Evolutionary conservation across 2,888 invertebrate genomes (phyloP), one percentile per base, ranked within the genome.

Genomic region (Chymomyza procnemis): DNA sequence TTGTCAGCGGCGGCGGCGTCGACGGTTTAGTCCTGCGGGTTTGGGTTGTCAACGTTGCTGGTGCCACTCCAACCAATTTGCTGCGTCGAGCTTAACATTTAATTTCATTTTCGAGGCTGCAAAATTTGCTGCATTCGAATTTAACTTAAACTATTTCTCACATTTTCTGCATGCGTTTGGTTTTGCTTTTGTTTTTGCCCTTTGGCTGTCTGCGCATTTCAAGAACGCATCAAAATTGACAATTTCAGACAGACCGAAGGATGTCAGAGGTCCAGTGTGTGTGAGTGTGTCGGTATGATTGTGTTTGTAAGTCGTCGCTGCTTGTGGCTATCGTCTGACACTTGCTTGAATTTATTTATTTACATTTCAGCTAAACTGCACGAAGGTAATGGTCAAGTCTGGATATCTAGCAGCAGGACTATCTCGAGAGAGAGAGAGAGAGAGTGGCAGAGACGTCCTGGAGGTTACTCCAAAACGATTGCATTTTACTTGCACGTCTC

Each of bases 21-120:
- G n/a, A 4, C 47, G 16, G 48, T 6, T 50, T 18, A 18, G 48
- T 18, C 18, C 48, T 18, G 48, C 18, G 19, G n/a, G n/a, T 41
- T 21, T 6, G 57, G 41, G 19, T 52, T 60, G 60, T 22, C 54
- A 59, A 65, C 34, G 9, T 65, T 65, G n/a, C n/a, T n/a, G n/a
- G n/a, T n/a, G n/a, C 16, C 26, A 34, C 46, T 34, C 26, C 16
- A 5, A 12, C 34, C 56, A 18, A 50, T 14, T 18, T 26, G 56
- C 30, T n/a, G 16, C 18, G 8, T 18, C 50, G 19, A 18, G n/a
- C n/a, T 50, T 21, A 21, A 14, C 54, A 54, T 18, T 54, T 54
- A 54, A 54, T 54, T 54, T 54, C 54, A 21, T 54, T 54, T 54
- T 21, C 21, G 14, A 21, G 54, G 19, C 14, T 54, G 54, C 21